These are phyloP conservation scores for Procambarus clarkii DNA, from an alignment of 1,140 invertebrate genomes.

Conservation along the genomic window DNA sequence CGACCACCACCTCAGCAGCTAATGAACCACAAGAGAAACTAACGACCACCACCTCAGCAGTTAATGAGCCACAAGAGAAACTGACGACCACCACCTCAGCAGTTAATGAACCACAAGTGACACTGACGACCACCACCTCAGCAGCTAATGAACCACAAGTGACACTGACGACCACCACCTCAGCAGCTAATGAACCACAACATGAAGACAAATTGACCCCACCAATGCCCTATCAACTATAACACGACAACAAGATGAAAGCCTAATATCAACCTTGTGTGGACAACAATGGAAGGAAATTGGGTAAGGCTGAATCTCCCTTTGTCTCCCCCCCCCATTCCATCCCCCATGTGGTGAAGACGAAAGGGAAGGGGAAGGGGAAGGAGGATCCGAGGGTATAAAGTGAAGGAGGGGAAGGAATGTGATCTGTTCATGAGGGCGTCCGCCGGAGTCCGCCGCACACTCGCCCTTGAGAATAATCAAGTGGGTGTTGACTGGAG, in stretches of 20 bases:
- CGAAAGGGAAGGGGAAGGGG: neutral
- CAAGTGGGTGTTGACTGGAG: neutral
- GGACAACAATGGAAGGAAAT: neutral
- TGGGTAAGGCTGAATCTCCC: neutral
- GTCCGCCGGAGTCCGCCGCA: neutral
- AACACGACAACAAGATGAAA: neutral
- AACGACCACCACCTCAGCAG: no score
- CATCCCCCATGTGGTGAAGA: no score
- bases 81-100: no score
- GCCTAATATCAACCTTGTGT: neutral
- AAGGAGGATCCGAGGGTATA: neutral
- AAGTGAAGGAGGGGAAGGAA: neutral
- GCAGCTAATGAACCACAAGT: no score
- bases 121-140: no score
- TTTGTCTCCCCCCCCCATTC: neutral
- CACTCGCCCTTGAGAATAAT: neutral
- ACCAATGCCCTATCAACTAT: neutral
- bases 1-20: no score
- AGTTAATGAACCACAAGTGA: no score
- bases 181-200: neutral
- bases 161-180: neutral
- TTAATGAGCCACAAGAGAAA: no score
- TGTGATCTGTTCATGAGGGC: constrained; percentile 8
- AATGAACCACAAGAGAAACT: no score
- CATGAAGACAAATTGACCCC: neutral